phyloP scores from a whole-genome alignment of 35 echinoderm and acorn worm species.

The Eucidaris tribuloides region DNA sequence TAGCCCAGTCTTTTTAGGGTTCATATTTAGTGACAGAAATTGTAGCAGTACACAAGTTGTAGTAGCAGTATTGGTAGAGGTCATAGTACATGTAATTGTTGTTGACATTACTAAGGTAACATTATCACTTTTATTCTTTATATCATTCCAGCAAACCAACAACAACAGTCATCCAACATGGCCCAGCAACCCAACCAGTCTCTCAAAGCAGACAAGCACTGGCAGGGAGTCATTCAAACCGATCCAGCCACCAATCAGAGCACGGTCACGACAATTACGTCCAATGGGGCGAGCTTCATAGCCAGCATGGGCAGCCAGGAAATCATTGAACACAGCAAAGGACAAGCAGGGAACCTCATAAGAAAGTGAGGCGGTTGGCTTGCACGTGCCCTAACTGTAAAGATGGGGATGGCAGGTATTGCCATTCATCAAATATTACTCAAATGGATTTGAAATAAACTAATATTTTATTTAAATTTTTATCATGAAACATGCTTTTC shows the following conservation, averaged over 20 bases:
- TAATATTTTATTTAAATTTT: too few relatives aligned
- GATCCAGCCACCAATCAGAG: not conserved
- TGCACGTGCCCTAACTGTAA: slow-evolving; percentile 96
- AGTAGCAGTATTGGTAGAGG: too few relatives aligned
- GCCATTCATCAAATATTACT: too few relatives aligned
- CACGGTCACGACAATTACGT: not conserved
- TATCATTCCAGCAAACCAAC: slow-evolving; percentile 11
- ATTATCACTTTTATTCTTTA: too few relatives aligned
- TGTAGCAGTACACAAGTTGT: too few relatives aligned
- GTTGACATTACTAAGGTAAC: too few relatives aligned
- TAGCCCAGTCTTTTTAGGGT: too few relatives aligned
- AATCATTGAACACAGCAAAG: slow-evolving; percentile 1
- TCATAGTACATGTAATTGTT: too few relatives aligned
- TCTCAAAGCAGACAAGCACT: not conserved
- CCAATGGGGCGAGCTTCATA: slow-evolving; percentile 6
- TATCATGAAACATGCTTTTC: too few relatives aligned
- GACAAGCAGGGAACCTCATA: not conserved
- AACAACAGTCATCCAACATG: not conserved
- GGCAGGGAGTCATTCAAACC: slow-evolving; percentile 5
- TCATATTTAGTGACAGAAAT: too few relatives aligned
- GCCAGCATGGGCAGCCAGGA: slow-evolving; percentile 32
- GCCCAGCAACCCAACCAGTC: not conserved
- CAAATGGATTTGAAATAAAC: too few relatives aligned
- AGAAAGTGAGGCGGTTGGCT: slow-evolving; percentile 66
- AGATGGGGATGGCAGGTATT: slow-evolving; percentile 80